These are phyloP conservation scores for Mesorhabditis sp. DNA, from an alignment of 2,888 invertebrate genomes.

Conservation along the genomic window DNA sequence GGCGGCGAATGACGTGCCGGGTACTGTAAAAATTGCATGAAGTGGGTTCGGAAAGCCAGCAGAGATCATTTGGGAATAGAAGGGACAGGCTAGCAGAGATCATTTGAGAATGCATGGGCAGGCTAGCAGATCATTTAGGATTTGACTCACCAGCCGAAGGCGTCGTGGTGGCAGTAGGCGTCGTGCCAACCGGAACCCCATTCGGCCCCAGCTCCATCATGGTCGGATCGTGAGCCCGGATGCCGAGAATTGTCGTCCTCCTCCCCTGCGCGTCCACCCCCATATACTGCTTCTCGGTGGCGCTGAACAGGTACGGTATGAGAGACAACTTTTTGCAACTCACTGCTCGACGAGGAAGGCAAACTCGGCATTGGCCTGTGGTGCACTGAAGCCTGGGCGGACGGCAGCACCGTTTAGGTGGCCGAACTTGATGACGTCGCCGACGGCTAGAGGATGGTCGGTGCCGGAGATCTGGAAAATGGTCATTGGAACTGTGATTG, in stretches of 20 bases:
- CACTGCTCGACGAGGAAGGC: constrained; percentile 31
- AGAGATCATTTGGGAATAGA: too few relatives aligned
- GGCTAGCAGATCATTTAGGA: too few relatives aligned
- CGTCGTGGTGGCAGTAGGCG: not conserved
- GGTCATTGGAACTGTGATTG: not conserved
- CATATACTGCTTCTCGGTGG: not conserved
- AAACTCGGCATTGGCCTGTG: constrained; percentile 35
- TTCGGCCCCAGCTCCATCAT: not conserved
- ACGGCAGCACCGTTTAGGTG: constrained; percentile 61
- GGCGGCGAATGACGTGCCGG: too few relatives aligned
- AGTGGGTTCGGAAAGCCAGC: too few relatives aligned
- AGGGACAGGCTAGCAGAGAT: too few relatives aligned
- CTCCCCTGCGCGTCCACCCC: constrained; percentile 7
- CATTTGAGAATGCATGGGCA: too few relatives aligned
- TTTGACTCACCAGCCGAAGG: too few relatives aligned
- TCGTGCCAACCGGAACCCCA: not conserved
- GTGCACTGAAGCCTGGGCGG: constrained; percentile 47
- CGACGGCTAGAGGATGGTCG: constrained; percentile 44
- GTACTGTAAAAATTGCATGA: too few relatives aligned
- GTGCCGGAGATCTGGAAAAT: constrained; percentile 9
- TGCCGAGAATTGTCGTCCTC: not conserved
- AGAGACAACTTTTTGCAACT: too few relatives aligned
- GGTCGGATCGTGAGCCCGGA: not conserved
- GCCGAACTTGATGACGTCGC: constrained; percentile 61
- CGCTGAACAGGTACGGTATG: constrained; percentile 8